Percentiles rank a stretch among this genome's conserved stretches.
Evolutionary conservation across 1,140 invertebrate genomes (phyloP).

Genomic region (Episyrphus balteatus): DNA sequence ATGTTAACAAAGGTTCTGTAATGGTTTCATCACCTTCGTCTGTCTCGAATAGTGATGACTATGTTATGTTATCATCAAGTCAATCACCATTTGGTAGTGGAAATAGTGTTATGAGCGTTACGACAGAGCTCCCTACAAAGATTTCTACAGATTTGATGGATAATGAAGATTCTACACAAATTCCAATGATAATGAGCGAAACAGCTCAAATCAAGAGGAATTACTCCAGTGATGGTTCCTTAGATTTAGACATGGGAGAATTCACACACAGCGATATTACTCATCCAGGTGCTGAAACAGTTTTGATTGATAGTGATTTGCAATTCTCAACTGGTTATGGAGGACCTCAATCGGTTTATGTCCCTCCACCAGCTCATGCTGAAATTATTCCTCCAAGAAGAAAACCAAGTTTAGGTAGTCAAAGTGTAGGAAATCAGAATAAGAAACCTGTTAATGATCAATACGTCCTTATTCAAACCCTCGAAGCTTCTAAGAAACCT

Average conservation of each 20-base stretch:
- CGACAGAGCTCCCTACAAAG: slow-evolving; percentile 29
- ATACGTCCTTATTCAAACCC: slow-evolving; percentile 27
- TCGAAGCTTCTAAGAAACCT: slow-evolving; percentile 6
- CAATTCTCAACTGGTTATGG: slow-evolving; percentile 35
- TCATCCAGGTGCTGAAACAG: slow-evolving; percentile 33
- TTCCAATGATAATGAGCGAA: slow-evolving; percentile 22
- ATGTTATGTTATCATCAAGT: slow-evolving; percentile 25
- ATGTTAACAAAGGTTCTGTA: slow-evolving; percentile 27
- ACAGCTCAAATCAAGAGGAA: neutral
- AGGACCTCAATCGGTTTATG: slow-evolving; percentile 26
- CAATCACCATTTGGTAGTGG: slow-evolving; percentile 20
- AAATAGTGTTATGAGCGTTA: slow-evolving; percentile 14
- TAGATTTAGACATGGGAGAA: slow-evolving; percentile 21
- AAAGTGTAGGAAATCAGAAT: neutral
- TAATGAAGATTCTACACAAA: slow-evolving; percentile 27
- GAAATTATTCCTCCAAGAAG: neutral
- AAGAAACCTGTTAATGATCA: slow-evolving; percentile 29
- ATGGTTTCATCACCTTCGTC: slow-evolving; percentile 21
- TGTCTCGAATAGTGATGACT: slow-evolving; percentile 24
- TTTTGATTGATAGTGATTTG: slow-evolving; percentile 27
- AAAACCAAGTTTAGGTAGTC: slow-evolving; percentile 1
- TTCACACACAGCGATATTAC: slow-evolving; percentile 36
- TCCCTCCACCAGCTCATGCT: slow-evolving; percentile 14
- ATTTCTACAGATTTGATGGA: slow-evolving; percentile 13
- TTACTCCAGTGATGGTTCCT: no score